Percentiles rank a stretch among this genome's conserved stretches.
Conservation (phyloP, 2,888 invertebrate species). For the Harpagoxenus sublaevis region DNA sequence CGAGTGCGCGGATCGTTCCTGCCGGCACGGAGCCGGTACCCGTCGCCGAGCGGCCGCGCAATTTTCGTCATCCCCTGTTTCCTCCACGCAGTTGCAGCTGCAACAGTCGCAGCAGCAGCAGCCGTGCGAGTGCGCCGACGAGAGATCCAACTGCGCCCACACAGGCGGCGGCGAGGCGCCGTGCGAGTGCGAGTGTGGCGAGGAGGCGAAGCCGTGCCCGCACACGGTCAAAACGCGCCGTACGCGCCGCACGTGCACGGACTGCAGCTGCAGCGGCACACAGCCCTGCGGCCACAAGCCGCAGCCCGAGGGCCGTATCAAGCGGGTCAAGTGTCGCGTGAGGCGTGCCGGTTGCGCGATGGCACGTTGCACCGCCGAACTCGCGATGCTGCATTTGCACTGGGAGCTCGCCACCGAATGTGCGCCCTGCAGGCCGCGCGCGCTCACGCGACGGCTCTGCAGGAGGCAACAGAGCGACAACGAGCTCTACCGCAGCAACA, state of each 20-base stretch:
- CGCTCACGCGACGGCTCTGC: constrained; percentile 91
- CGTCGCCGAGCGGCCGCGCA: constrained; percentile 72
- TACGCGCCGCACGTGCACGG: constrained; percentile 78
- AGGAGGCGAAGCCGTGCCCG: constrained; percentile 79
- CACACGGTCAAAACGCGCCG: constrained; percentile 80
- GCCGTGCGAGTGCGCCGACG: constrained; percentile 68
- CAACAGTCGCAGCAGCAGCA: constrained; percentile 67
- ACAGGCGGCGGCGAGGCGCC: constrained; percentile 65
- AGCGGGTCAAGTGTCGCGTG: constrained; percentile 84
- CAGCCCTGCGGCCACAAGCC: constrained; percentile 82
- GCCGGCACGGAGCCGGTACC: constrained; percentile 79
- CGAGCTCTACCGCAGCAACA: constrained; percentile 94
- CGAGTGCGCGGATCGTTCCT: constrained; percentile 81
- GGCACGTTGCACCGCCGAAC: constrained; percentile 84
- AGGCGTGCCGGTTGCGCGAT: constrained; percentile 84
- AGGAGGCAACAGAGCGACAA: constrained; percentile 92
- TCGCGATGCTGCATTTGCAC: constrained; percentile 86
- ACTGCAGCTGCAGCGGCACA: constrained; percentile 76
- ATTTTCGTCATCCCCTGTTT: constrained; percentile 53
- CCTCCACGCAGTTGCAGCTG: constrained; percentile 61
- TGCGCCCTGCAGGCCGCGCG: constrained; percentile 87
- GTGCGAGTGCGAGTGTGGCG: constrained; percentile 79
- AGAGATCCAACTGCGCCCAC: constrained; percentile 69
- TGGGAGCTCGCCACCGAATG: constrained; percentile 88
- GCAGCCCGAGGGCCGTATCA: constrained; percentile 82